Evolutionary conservation across 1,140 invertebrate genomes (phyloP), one percentile per base, ranked within the genome.

Genomic region (Dryas iulia): DNA sequence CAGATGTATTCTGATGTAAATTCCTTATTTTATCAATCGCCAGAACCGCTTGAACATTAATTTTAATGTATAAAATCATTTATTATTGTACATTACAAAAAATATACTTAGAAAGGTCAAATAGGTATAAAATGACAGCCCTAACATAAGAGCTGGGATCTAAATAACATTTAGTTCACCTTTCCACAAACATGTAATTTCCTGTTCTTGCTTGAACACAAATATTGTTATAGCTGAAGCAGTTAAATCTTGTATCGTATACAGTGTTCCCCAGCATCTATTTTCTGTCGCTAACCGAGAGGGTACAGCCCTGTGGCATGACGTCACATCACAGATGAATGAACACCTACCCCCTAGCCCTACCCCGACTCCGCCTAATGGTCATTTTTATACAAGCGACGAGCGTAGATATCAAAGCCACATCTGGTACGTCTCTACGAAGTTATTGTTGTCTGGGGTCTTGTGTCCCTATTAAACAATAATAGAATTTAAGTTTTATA

Each of bases 271-370:
- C 74, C 54, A 66, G 69, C 62, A 66, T 76, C 75, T 71, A 74
- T 79, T 79, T 79, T 64, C 71, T 76, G 62, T 74, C 73, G 71
- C 67, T 39, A 71, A 64, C 62, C 59, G 67, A 74, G 83, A 86
- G 87, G 86, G 79, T 84, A 84, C 68, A 83, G 86, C 84, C 88
- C 81, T 77, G 74, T 24, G 0, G 58, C 72, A 75, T 86, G 81
- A 89, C 87, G 86, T 87, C 84, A 87, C 66, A 68, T 56, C 54
- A 69, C 82, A 80, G 84, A 87, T 87, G 88, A 87, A 87, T 84
- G 87, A 87, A 82, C 81, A 84, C 71, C 74, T 72, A 73, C 82
- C 75, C 72, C 61, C 60, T 56, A 59, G 69, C 62, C 39, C 18
- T 21, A 62, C 66, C 70, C 76, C 69, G 57, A 28, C 56, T 63